Evolutionary conservation across 2,797 vertebrate genomes (phyloP).

Genomic region (Liasis olivaceus): DNA sequence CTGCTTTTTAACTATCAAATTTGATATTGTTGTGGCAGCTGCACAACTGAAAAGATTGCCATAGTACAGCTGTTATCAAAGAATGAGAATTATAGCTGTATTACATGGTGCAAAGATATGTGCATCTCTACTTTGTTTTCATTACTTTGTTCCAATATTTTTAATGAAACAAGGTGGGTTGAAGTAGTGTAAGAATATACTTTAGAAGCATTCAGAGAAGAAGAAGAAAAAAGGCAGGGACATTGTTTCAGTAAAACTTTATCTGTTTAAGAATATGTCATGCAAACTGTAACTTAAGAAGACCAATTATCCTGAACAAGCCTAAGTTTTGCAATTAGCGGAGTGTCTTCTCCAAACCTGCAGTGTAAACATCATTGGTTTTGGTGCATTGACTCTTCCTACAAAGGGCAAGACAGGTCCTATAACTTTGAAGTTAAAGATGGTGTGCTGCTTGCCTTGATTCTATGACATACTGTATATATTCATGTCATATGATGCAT

Average conservation of each 20-base stretch:
- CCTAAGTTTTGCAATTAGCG: not conserved
- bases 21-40: conserved; percentile 82
- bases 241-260: conserved; percentile 28
- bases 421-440: not conserved
- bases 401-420: not conserved
- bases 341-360: not conserved
- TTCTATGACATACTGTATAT: not conserved
- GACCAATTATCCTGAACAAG: not conserved
- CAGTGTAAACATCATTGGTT: not conserved
- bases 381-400: not conserved
- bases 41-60: conserved; percentile 76
- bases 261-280: conserved; percentile 50
- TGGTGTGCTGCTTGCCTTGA: not conserved
- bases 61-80: conserved; percentile 78
- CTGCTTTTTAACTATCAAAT: conserved; percentile 82
- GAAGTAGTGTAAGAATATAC: conserved; percentile 75
- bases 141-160: conserved; percentile 74
- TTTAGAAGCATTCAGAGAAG: conserved; percentile 54
- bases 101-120: conserved; percentile 75
- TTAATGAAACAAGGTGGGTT: conserved; percentile 79
- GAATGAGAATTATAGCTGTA: conserved; percentile 75
- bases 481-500: not conserved
- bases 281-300: conserved; percentile 14
- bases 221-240: not conserved
- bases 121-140: conserved; percentile 80